Percentiles rank a stretch among this genome's conserved stretches.
These are phyloP conservation scores for Tetranychus piercei DNA, from an alignment of 2,888 invertebrate species.

Conservation along the genomic window DNA sequence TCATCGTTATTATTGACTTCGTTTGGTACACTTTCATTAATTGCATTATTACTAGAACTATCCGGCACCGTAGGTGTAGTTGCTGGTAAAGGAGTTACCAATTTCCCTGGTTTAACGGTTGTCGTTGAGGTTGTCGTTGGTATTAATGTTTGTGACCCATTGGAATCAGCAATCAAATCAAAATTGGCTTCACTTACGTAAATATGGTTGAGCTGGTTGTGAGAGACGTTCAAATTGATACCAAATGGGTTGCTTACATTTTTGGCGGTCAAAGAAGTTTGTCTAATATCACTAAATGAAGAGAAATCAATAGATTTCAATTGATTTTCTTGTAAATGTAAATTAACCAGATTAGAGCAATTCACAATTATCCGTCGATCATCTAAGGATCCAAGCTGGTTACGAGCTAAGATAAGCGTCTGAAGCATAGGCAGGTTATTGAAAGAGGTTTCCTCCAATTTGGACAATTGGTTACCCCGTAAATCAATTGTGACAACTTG, in stretches of 20 bases:
- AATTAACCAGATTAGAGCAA: conserved; percentile 47
- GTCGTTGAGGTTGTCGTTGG: background rate
- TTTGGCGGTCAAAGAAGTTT: background rate
- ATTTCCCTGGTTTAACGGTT: background rate
- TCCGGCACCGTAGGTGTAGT: background rate
- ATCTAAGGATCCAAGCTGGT: conserved; percentile 53
- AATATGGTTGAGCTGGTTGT: conserved; percentile 37
- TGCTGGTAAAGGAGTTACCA: background rate
- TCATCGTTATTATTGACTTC: background rate
- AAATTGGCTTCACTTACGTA: background rate
- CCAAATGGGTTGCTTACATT: background rate
- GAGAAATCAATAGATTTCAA: conserved; percentile 47
- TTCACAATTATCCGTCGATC: conserved; percentile 49
- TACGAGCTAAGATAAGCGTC: conserved; percentile 63
- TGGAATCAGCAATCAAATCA: background rate
- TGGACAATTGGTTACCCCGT: conserved; percentile 51
- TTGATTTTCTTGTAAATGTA: conserved; percentile 20
- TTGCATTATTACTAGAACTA: background rate
- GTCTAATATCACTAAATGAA: conserved; percentile 21
- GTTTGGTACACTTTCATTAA: background rate
- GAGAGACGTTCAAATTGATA: conserved; percentile 43
- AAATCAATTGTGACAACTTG: conserved; percentile 58
- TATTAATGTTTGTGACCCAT: background rate
- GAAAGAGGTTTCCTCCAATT: conserved; percentile 52
- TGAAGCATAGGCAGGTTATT: conserved; percentile 55